A percentile compares a stretch with the other conserved stretches of the same genome.
phyloP scores from a whole-genome alignment of 2,797 vertebrate species.

The Melanogrammus aeglefinus region DNA sequence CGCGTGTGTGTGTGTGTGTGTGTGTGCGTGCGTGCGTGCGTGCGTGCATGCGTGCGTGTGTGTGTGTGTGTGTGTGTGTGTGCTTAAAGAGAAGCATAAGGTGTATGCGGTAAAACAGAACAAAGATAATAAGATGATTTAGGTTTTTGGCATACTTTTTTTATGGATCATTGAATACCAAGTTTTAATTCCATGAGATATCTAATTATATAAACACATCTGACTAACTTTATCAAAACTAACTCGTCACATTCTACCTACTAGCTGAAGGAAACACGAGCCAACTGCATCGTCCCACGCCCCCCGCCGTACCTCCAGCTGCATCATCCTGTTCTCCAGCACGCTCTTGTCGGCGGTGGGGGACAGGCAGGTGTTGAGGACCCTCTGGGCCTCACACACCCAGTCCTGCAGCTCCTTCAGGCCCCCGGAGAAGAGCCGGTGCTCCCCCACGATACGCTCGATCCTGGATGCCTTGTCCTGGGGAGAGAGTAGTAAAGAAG shows the following conservation, averaged over 20 bases:
- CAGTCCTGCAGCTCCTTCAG: constrained; percentile 92
- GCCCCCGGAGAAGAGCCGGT: constrained; percentile 89
- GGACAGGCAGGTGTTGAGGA: constrained; percentile 84
- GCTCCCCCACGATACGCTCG: constrained; percentile 88
- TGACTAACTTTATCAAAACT: no score
- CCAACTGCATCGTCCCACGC: not conserved
- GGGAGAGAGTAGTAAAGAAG: not conserved
- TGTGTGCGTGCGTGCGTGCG: no score
- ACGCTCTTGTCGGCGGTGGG: constrained; percentile 87
- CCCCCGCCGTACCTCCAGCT: constrained; percentile 82
- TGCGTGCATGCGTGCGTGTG: no score
- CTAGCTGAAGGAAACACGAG: no score
- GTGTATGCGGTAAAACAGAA: no score
- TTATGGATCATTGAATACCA: no score
- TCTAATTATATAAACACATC: no score
- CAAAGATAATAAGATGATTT: no score
- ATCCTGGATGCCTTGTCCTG: constrained; percentile 93
- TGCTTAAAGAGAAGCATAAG: not conserved
- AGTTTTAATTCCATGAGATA: no score
- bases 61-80: not conserved
- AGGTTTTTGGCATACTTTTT: no score
- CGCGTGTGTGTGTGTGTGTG: no score
- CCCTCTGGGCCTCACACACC: constrained; percentile 84
- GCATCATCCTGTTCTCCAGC: constrained; percentile 89
- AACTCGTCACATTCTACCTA: no score